Percentiles rank a stretch among this genome's conserved stretches.
These are phyloP conservation scores for Fukomys damarensis DNA, from an alignment of 2,113 vertebrate genomes.

Conservation along the genomic window DNA sequence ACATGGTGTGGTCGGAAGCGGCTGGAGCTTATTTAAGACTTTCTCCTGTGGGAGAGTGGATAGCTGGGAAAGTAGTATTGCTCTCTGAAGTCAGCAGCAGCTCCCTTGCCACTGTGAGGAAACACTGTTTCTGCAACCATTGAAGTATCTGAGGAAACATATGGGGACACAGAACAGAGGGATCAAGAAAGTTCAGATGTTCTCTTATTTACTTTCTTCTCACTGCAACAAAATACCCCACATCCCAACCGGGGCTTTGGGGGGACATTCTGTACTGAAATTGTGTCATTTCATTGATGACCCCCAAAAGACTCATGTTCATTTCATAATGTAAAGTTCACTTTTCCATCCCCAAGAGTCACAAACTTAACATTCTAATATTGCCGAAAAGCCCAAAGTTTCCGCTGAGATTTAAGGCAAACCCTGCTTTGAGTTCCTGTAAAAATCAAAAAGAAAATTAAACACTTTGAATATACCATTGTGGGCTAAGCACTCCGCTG, in stretches of 20 bases:
- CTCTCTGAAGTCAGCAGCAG: neutral
- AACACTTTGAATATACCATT: neutral
- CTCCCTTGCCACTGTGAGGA: neutral
- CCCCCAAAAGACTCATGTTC: neutral
- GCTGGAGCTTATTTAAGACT: neutral
- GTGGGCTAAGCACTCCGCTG: neutral
- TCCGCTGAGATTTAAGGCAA: neutral
- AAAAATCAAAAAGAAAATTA: neutral
- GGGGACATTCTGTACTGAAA: neutral
- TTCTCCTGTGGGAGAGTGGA: neutral
- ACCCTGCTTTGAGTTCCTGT: neutral
- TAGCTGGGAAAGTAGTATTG: neutral
- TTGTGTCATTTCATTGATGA: accelerated
- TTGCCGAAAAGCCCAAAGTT: neutral
- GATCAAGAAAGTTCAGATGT: neutral
- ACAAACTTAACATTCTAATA: neutral
- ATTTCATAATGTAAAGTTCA: too few relatives aligned
- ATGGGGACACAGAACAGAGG: neutral
- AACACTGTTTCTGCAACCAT: neutral
- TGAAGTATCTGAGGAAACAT: neutral
- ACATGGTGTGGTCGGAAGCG: neutral
- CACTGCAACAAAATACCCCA: neutral
- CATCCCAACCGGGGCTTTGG: neutral
- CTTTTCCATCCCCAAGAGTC: neutral
- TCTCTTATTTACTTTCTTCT: neutral